A percentile compares a stretch with the other conserved stretches of the same genome.
phyloP scores from a whole-genome alignment of 2,797 vertebrate genomes.

The Salmo trutta region DNA sequence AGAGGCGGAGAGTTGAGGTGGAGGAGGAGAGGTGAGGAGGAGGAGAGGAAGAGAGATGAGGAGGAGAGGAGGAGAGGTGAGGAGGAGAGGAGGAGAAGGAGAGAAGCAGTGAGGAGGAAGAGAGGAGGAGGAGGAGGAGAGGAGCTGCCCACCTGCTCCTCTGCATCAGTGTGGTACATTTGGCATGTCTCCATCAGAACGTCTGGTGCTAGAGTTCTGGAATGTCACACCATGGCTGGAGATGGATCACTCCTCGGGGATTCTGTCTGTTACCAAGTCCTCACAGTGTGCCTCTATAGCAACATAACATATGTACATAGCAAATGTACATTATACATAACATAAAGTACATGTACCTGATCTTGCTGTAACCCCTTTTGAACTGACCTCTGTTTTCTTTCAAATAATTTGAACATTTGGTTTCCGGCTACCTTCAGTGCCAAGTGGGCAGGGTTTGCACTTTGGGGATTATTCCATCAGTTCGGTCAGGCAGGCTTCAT shows the following conservation, averaged over 20 bases:
- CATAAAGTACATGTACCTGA: neutral
- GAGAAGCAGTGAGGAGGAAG: too few species aligned
- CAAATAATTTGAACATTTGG: neutral
- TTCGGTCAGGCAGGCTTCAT: neutral
- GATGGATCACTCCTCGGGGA: neutral
- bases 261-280: neutral
- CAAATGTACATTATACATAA: neutral
- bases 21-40: too few species aligned
- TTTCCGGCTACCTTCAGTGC: neutral
- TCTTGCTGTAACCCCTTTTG: neutral
- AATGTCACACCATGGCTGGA: slow-evolving; percentile 54
- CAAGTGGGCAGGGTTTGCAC: neutral
- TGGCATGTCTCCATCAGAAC: slow-evolving; percentile 59
- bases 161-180: slow-evolving; percentile 52
- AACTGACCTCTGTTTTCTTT: neutral
- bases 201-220: slow-evolving; percentile 37
- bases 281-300: neutral
- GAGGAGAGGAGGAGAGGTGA: too few species aligned
- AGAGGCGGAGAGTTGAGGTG: too few species aligned
- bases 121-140: slow-evolving; percentile 1
- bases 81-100: too few species aligned
- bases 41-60: too few species aligned
- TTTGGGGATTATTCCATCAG: neutral
- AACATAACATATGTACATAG: neutral
- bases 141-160: slow-evolving; percentile 31